Evolutionary conservation across 2,888 invertebrate genomes (phyloP).

Genomic region (Liposcelis brunnea): DNA sequence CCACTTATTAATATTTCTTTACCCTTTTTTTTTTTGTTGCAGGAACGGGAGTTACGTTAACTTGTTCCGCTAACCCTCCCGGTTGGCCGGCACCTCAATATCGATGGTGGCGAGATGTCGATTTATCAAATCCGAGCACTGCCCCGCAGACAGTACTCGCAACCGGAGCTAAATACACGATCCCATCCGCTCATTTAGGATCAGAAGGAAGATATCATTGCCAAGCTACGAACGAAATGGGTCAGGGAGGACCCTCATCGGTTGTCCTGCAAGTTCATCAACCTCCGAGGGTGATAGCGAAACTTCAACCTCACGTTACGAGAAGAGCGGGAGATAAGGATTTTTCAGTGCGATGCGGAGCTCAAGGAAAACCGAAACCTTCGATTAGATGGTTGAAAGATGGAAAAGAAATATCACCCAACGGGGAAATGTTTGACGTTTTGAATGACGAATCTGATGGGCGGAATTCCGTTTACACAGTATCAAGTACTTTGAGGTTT

Average conservation of each 20-base stretch:
- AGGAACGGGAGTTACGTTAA: slow-evolving; percentile 53
- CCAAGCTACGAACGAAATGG: slow-evolving; percentile 76
- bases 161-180: slow-evolving; percentile 67
- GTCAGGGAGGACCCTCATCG: slow-evolving; percentile 68
- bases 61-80: slow-evolving; percentile 72
- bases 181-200: slow-evolving; percentile 65
- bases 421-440: slow-evolving; percentile 64
- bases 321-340: slow-evolving; percentile 59
- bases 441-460: slow-evolving; percentile 59
- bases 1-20: not conserved
- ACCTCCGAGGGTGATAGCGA: slow-evolving; percentile 67
- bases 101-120: slow-evolving; percentile 72
- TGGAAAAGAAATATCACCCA: slow-evolving; percentile 57
- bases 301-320: slow-evolving; percentile 66
- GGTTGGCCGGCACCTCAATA: slow-evolving; percentile 88
- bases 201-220: slow-evolving; percentile 83
- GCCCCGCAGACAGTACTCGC: slow-evolving; percentile 41
- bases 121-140: slow-evolving; percentile 26
- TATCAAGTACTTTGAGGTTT: slow-evolving; percentile 68
- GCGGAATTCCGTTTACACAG: slow-evolving; percentile 60
- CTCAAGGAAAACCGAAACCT: slow-evolving; percentile 76
- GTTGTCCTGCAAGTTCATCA: slow-evolving; percentile 76
- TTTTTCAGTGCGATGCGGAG: slow-evolving; percentile 66
- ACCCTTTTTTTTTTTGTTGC: not conserved
- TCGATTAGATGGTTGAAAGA: slow-evolving; percentile 74